These are phyloP conservation scores for Ylistrum balloti DNA, from an alignment of 1,140 invertebrate species.

Conservation along the genomic window DNA sequence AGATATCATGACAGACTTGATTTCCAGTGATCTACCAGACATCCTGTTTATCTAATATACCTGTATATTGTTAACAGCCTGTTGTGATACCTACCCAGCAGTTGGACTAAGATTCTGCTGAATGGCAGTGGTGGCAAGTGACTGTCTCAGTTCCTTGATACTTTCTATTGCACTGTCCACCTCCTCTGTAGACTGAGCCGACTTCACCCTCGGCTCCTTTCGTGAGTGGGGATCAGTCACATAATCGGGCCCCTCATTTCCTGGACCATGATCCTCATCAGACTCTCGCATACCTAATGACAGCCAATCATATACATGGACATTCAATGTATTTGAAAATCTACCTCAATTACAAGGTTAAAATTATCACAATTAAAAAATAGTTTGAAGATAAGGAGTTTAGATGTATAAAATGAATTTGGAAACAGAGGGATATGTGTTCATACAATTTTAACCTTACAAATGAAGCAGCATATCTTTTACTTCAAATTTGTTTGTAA, in stretches of 20 bases:
- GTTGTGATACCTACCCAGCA: conserved; percentile 66
- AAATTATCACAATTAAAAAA: too few relatives aligned
- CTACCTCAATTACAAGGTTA: too few relatives aligned
- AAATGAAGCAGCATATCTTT: too few relatives aligned
- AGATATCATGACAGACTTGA: too few relatives aligned
- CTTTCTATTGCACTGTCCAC: conserved; percentile 72
- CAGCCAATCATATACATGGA: neutral
- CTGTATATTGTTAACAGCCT: neutral
- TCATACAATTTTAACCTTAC: too few relatives aligned
- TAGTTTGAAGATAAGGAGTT: too few relatives aligned
- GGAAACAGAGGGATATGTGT: too few relatives aligned
- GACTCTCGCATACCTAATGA: conserved; percentile 69
- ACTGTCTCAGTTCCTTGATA: conserved; percentile 74
- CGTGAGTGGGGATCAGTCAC: conserved; percentile 62
- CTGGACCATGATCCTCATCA: conserved; percentile 56
- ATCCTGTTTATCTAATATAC: neutral
- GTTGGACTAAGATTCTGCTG: conserved; percentile 73
- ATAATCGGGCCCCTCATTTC: conserved; percentile 62
- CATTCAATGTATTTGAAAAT: too few relatives aligned
- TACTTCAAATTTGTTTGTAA: too few relatives aligned
- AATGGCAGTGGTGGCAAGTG: conserved; percentile 66
- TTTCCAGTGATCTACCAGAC: too few relatives aligned
- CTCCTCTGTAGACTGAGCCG: conserved; percentile 69
- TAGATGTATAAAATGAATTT: too few relatives aligned
- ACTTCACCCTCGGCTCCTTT: conserved; percentile 65